Percentiles rank a stretch among this genome's conserved stretches.
Evolutionary conservation across 1,140 invertebrate genomes (phyloP).

Genomic region (Nylanderia fulva): DNA sequence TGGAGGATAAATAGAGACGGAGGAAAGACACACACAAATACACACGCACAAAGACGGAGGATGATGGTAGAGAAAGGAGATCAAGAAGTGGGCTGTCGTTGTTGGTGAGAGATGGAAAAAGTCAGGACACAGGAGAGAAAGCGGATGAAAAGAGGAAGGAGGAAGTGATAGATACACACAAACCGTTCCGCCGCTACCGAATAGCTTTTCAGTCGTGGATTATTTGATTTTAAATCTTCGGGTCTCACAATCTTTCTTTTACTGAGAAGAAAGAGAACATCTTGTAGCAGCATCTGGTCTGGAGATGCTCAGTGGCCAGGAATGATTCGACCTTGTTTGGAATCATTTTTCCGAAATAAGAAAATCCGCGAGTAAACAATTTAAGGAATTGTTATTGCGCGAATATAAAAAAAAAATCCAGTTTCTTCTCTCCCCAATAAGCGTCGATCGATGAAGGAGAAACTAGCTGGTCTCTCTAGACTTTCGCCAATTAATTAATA

Average conservation of each 20-base stretch:
- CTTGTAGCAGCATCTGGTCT: not conserved
- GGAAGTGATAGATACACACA: constrained; percentile 12
- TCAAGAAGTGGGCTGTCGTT: constrained; percentile 19
- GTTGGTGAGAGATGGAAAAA: not conserved
- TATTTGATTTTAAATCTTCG: constrained; percentile 43
- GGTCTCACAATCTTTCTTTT: not conserved
- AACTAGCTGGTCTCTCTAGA: no score
- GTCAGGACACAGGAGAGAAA: constrained; percentile 37
- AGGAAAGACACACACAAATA: not conserved
- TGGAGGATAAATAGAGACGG: constrained; percentile 21
- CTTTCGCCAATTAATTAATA: constrained; percentile 2
- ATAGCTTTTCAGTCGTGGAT: constrained; percentile 17
- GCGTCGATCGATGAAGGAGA: no score
- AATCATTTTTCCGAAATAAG: not conserved
- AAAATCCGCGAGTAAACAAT: not conserved
- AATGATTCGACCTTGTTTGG: not conserved
- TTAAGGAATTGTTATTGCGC: not conserved
- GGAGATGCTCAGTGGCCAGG: not conserved
- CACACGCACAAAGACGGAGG: constrained; percentile 8
- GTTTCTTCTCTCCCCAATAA: no score
- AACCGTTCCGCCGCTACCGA: constrained; percentile 15
- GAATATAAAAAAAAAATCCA: no score
- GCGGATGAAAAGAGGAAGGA: constrained; percentile 49
- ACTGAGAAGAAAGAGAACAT: not conserved
- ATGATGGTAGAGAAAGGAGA: constrained; percentile 24